These are phyloP conservation scores for Pristis pectinata DNA, from an alignment of 2,797 vertebrate genomes.

Conservation along the genomic window DNA sequence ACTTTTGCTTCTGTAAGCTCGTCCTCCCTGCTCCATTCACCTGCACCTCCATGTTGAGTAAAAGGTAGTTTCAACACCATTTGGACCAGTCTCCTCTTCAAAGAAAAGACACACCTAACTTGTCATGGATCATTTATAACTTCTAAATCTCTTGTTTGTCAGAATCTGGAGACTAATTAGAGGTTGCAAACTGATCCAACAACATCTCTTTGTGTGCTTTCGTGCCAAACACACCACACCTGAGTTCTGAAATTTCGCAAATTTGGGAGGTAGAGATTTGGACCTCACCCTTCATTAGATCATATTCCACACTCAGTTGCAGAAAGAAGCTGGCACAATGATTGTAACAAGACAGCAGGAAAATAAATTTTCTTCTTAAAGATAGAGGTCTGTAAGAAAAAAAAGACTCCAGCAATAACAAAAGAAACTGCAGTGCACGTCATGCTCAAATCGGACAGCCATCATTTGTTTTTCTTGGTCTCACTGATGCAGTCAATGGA, in stretches of 20 bases:
- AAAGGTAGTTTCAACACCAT: background rate
- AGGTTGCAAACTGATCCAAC: background rate
- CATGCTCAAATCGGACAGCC: background rate
- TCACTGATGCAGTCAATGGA: no score
- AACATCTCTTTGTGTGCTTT: background rate
- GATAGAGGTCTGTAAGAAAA: background rate
- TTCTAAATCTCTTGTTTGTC: background rate
- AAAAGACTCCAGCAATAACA: background rate
- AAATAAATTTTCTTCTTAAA: background rate
- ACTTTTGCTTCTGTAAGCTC: background rate
- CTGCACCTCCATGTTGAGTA: background rate
- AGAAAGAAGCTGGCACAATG: background rate
- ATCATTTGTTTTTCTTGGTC: background rate
- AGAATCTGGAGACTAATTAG: background rate
- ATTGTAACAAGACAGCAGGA: background rate
- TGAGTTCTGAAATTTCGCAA: background rate
- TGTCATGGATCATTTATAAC: background rate
- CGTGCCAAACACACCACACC: background rate
- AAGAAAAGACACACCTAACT: background rate
- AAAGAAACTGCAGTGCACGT: background rate
- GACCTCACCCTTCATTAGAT: background rate
- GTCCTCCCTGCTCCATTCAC: background rate
- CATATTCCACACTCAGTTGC: background rate
- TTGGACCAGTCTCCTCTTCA: background rate
- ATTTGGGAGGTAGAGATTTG: background rate